Conservation (phyloP, 2,888 invertebrate species). For the Conomelus anceps region DNA sequence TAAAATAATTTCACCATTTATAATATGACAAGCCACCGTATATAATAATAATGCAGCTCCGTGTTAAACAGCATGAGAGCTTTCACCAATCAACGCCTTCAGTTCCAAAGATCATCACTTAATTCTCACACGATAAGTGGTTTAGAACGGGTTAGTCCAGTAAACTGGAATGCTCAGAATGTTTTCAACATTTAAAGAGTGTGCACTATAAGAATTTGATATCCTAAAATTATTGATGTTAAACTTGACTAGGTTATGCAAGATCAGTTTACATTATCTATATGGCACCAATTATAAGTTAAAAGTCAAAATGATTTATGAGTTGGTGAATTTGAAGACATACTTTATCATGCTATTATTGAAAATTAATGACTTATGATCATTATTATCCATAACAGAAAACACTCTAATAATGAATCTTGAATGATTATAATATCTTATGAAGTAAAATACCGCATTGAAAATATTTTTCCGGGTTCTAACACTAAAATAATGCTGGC, state of each 20-base stretch:
- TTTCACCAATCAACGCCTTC: not conserved
- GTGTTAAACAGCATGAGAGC: not conserved
- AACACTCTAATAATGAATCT: no score
- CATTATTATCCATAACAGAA: not conserved
- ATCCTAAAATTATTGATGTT: not conserved
- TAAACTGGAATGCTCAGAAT: not conserved
- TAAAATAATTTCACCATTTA: not conserved
- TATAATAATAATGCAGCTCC: not conserved
- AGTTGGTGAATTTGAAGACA: not conserved
- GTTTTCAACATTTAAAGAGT: not conserved
- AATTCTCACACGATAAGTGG: not conserved
- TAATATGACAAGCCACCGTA: not conserved
- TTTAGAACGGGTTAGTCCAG: not conserved
- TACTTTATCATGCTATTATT: not conserved
- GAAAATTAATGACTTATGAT: not conserved
- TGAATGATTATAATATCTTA: no score
- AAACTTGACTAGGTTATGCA: not conserved
- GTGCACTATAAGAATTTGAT: not conserved
- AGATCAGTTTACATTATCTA: not conserved
- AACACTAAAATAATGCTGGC: no score
- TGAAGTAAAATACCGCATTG: no score
- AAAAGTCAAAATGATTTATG: not conserved
- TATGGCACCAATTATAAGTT: not conserved
- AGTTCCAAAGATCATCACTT: not conserved
- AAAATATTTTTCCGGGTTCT: no score